These are phyloP conservation scores for Hoplias malabaricus DNA, from an alignment of 2,113 vertebrate species.

Conservation along the genomic window DNA sequence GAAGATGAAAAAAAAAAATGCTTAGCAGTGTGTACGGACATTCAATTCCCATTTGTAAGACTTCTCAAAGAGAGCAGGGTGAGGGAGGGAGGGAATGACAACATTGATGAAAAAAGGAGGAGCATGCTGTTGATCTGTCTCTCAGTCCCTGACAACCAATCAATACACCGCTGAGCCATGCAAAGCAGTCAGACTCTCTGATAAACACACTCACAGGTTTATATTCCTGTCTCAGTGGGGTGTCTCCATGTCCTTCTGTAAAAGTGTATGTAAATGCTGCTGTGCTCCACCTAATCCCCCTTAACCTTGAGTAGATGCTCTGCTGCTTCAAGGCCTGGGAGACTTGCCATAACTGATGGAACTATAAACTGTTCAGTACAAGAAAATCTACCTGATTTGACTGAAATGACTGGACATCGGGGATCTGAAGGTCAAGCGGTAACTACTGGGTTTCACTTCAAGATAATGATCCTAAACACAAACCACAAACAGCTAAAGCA, in stretches of 20 bases:
- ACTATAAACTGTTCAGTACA: no score
- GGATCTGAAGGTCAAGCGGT: no score
- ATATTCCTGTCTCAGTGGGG: not conserved
- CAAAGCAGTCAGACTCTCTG: not conserved
- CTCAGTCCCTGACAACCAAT: constrained; percentile 18
- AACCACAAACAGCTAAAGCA: no score
- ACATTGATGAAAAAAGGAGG: not conserved
- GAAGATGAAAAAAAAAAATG: not conserved
- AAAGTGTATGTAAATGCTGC: not conserved
- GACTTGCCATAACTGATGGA: no score
- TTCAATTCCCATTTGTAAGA: not conserved
- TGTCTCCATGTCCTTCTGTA: not conserved
- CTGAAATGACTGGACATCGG: no score
- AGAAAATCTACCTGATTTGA: no score
- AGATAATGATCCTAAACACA: no score
- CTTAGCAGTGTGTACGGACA: no score
- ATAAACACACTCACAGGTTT: not conserved
- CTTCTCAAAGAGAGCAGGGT: constrained; percentile 9
- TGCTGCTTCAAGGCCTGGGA: no score
- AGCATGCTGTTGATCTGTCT: constrained; percentile 46
- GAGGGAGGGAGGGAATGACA: not conserved
- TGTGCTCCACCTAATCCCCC: no score
- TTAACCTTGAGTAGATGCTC: no score
- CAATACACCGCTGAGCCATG: constrained; percentile 26
- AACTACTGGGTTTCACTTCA: no score